These are phyloP conservation scores for Upupa epops DNA, from an alignment of 2,113 vertebrate species.

Conservation along the genomic window DNA sequence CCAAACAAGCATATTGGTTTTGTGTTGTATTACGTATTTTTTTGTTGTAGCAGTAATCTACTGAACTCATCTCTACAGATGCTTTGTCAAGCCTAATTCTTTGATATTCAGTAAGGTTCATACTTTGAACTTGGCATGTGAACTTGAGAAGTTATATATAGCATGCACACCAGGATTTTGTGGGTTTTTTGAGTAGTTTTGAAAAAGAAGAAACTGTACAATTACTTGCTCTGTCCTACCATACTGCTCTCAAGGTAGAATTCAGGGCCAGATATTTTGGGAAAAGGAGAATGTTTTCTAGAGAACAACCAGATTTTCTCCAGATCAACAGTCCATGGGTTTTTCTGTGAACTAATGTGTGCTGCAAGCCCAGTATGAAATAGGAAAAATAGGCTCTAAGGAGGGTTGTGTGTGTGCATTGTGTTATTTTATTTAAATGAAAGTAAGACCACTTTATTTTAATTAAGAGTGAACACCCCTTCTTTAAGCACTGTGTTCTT, in stretches of 20 bases:
- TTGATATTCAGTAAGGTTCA: neutral
- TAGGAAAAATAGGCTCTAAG: neutral
- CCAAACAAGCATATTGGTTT: neutral
- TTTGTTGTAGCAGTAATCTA: neutral
- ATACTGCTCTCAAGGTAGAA: neutral
- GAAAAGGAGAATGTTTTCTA: neutral
- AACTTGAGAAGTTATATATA: neutral
- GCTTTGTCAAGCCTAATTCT: neutral
- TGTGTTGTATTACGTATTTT: neutral
- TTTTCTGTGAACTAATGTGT: neutral
- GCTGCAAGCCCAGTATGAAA: neutral
- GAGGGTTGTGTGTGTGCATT: no score
- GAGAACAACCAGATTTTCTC: neutral
- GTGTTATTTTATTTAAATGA: neutral
- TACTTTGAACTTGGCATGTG: neutral
- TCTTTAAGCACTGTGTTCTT: neutral
- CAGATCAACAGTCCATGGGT: neutral
- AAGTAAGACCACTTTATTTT: neutral
- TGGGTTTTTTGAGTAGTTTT: neutral
- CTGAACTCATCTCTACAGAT: neutral
- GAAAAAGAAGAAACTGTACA: neutral
- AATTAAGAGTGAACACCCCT: neutral
- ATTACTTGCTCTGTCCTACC: neutral
- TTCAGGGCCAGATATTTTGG: neutral
- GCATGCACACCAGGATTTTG: neutral